Evolutionary conservation across 1,140 invertebrate genomes (phyloP).

Genomic region (Portunus trituberculatus): DNA sequence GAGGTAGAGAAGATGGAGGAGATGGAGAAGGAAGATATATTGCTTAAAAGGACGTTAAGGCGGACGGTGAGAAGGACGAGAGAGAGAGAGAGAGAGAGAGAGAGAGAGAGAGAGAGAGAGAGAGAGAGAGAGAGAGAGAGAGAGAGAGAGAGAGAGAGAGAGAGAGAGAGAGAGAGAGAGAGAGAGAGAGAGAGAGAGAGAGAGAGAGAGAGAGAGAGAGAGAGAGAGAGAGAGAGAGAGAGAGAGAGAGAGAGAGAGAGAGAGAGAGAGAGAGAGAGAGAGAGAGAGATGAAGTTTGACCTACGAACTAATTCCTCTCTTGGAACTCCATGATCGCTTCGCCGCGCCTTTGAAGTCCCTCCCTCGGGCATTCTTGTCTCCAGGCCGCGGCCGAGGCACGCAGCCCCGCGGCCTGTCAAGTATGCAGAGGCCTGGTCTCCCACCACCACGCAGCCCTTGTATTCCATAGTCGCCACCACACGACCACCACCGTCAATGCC

Average conservation of each 20-base stretch:
- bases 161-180: background rate
- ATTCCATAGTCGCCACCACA: too few species aligned
- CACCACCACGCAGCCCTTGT: too few species aligned
- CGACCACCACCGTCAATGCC: too few species aligned
- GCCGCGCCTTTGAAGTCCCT: background rate
- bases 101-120: too few species aligned
- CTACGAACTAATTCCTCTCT: background rate
- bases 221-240: too few species aligned
- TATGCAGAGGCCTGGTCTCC: background rate
- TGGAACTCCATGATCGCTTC: background rate
- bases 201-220: background rate
- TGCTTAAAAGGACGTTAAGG: too few species aligned
- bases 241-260: slow-evolving; percentile 1
- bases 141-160: too few species aligned
- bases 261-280: background rate
- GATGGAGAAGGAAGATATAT: too few species aligned
- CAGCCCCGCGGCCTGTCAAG: background rate
- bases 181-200: background rate
- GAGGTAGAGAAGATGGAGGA: too few species aligned
- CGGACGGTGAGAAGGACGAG: too few species aligned
- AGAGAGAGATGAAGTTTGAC: background rate
- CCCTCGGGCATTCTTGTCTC: background rate
- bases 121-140: too few species aligned
- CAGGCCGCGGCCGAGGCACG: background rate
- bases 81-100: too few species aligned